Conservation (phyloP, 1,140 invertebrate genomes). For the Ptiloglossa arizonensis region DNA sequence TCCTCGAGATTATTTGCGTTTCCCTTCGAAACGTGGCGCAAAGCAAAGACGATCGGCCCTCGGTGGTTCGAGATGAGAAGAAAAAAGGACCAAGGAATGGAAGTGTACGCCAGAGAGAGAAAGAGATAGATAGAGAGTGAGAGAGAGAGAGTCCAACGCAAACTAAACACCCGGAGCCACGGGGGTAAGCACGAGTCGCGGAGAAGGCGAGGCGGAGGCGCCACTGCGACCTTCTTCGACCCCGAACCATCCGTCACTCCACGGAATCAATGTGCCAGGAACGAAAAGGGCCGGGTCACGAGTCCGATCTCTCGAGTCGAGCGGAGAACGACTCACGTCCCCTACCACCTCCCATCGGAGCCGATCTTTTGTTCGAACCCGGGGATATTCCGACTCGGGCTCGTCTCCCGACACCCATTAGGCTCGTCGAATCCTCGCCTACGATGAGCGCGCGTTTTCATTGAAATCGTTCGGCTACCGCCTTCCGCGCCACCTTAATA, state of each 20-base stretch:
- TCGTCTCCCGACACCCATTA: conserved; percentile 56
- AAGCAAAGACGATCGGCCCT: conserved; percentile 31
- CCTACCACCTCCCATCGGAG: conserved; percentile 28
- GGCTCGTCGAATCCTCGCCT: conserved; percentile 43
- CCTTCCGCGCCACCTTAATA: background rate
- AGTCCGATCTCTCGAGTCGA: conserved; percentile 59
- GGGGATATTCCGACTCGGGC: conserved; percentile 34
- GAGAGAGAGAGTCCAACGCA: too few relatives aligned
- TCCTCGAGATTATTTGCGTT: conserved; percentile 61
- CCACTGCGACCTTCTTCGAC: conserved; percentile 66
- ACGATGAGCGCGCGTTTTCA: conserved; percentile 44
- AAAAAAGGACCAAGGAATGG: too few relatives aligned
- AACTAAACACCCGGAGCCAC: conserved; percentile 56
- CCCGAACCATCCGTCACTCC: conserved; percentile 68
- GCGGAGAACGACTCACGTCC: conserved; percentile 49
- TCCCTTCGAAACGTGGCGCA: conserved; percentile 48
- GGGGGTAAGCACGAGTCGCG: conserved; percentile 19
- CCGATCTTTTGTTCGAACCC: conserved; percentile 51
- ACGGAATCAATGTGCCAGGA: conserved; percentile 69
- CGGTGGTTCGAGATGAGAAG: conserved; percentile 1
- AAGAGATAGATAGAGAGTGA: too few relatives aligned
- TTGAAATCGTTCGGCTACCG: conserved; percentile 5
- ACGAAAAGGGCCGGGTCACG: conserved; percentile 67
- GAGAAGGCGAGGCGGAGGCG: conserved; percentile 48
- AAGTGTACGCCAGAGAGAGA: too few relatives aligned